Base-by-base conservation (phyloP, 2,113 vertebrate genomes). In the Neofelis nebulosa region DNA sequence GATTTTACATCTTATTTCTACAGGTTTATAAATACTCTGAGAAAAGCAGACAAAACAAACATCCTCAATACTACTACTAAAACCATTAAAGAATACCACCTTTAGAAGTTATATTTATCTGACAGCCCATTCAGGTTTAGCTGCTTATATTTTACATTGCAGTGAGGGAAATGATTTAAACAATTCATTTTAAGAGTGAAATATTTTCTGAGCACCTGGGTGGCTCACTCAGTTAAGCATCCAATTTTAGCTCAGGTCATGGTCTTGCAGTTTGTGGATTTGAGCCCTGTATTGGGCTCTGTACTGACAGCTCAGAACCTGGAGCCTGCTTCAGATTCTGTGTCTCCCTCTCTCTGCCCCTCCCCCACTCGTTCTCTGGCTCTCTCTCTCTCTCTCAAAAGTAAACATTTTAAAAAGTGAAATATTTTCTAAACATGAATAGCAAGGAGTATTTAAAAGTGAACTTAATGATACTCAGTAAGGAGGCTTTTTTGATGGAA, bases 1-100 rank as follows among this genome's bases (percentile, higher is more conserved):
- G 18, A 9, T 92, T 93, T 68, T 69, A 52, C 21, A 68, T 52
- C 55, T 89, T 78, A 81, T 57, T 95, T 96, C 94, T 74, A 95
- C 12, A 82, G 48, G 9, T 89, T 92, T 85, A 81, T 41, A 97
- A 84, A 79, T 79, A 87, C 33, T 78, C 41, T n/a, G 14, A 78
- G 55, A 78, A 83, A 95, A 85, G 61, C 2, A 92, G 21, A 78
- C 7, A 81, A 94, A 94, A 86, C 50, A 84, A 94, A 63, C 23
- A 74, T 11, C 76, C 41, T 90, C 76, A 95, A 74, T 69, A 92
- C 12, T 89, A 63, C 45, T 65, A 82, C 19, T 90, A 61, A 95
- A 93, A 68, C 13, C 76, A 92, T 36, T 73, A 71, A 63, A 92
- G 69, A 88, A 38, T 78, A 84, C 81, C 31, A 95, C 45, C 41